Percentiles rank a stretch among this genome's conserved stretches.
These are phyloP conservation scores for Dendrolimus pini DNA, from an alignment of 2,888 invertebrate species.

Conservation along the genomic window DNA sequence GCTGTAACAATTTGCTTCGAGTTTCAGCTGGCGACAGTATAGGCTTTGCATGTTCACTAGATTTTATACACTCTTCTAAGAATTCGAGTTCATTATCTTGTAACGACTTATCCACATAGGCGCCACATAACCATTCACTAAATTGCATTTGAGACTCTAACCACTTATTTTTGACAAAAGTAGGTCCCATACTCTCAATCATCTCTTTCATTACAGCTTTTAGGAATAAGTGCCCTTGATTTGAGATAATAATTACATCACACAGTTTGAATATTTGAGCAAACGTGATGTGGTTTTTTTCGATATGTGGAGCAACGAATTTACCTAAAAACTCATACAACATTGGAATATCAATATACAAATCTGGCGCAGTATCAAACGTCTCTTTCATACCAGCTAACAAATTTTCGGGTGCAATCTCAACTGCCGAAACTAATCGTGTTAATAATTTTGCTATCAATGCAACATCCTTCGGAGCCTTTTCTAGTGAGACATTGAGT, in stretches of 20 bases:
- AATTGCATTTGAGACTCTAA: conserved; percentile 56
- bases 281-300: conserved; percentile 65
- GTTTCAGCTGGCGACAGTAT: conserved; percentile 50
- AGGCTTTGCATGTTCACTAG: conserved; percentile 41
- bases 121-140: conserved; percentile 62
- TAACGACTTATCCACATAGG: conserved; percentile 54
- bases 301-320: conserved; percentile 74
- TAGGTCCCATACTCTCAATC: conserved; percentile 63
- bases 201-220: conserved; percentile 52
- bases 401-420: conserved; percentile 68
- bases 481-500: conserved; percentile 51
- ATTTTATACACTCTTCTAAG: conserved; percentile 41
- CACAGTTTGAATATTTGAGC: conserved; percentile 44
- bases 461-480: conserved; percentile 53
- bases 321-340: conserved; percentile 88
- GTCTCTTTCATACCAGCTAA: conserved; percentile 78
- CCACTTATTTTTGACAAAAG: conserved; percentile 63
- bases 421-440: conserved; percentile 63
- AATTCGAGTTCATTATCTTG: conserved; percentile 61
- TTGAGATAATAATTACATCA: conserved; percentile 43
- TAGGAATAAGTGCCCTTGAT: conserved; percentile 55
- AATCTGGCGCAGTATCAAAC: conserved; percentile 81
- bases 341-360: conserved; percentile 90
- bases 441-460: conserved; percentile 58
- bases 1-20: conserved; percentile 51